Evolutionary conservation across 2,797 vertebrate species (phyloP).

Genomic region (Momotus momota): DNA sequence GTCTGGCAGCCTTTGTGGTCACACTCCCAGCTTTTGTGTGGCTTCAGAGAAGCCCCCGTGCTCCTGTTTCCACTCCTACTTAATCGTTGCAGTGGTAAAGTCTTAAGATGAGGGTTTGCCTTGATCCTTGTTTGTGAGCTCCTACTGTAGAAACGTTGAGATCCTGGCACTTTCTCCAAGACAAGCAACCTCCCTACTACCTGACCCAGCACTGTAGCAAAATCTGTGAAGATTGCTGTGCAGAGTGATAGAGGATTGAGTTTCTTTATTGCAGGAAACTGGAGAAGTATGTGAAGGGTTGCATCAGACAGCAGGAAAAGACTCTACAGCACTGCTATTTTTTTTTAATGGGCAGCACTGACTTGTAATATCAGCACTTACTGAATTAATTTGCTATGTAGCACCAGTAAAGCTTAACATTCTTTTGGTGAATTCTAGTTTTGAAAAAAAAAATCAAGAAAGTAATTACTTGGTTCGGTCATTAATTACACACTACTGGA

Average conservation of each 20-base stretch:
- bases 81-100: rapidly evolving
- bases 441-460: constrained; percentile 71
- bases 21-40: background rate
- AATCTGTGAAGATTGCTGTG: background rate
- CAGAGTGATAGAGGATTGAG: background rate
- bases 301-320: background rate
- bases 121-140: background rate
- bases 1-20: background rate
- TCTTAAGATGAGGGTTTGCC: background rate
- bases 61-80: background rate
- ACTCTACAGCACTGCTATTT: background rate
- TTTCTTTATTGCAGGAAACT: background rate
- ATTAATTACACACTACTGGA: constrained; percentile 74
- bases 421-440: constrained; percentile 44
- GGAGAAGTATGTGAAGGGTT: background rate
- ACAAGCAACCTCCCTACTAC: background rate
- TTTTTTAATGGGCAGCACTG: constrained; percentile 28
- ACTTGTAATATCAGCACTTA: constrained; percentile 65
- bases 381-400: constrained; percentile 64
- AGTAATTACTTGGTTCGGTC: constrained; percentile 69
- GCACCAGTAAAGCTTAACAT: constrained; percentile 28
- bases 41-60: background rate
- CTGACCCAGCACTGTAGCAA: background rate
- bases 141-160: background rate
- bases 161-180: background rate